Evolutionary conservation across 2,113 vertebrate genomes (phyloP), one percentile per base, ranked within the genome.

Genomic region (Thinocorus orbignyianus): DNA sequence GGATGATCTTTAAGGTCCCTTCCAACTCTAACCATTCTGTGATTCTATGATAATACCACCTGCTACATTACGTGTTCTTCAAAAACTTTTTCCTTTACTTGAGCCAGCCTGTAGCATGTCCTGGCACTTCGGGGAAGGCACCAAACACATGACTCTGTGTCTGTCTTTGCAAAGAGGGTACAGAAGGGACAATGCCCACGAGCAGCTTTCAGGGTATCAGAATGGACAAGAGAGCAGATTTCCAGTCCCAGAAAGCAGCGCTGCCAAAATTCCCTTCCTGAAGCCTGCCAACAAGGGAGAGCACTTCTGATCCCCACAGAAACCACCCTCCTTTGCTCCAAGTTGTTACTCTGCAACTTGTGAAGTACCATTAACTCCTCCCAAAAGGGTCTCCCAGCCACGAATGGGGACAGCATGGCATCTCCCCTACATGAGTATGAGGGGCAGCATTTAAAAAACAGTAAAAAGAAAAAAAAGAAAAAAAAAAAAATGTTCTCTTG

Each of bases 31-130:
- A n/a, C n/a, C n/a, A n/a, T n/a, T n/a, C n/a, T n/a, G n/a, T n/a
- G n/a, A n/a, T n/a, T n/a, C n/a, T n/a, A n/a, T n/a, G n/a, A 41
- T 0, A 76, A 28, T 10, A 22, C 26, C 0, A 4, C 25, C 26
- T 28, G 17, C 41, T 31, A 72, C 26, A 3, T 1, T 13, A 1
- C 4, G 24, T 20, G 72, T 46, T 25, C 71, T 73, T 60, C 24
- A 49, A 25, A 46, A 22, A 9, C 5, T 9, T 82, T 4, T 31
- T 24, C 46, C 58, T 41, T 28, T 62, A 15, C 17, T 48, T 1
- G 1, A 83, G 31, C 37, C 66, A 73, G 49, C 26, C 71, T 35
- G 31, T 24, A 71, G 41, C 64, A 54, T 1, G 22, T 48, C 68
- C 76, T 60, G 80, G 80, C 85, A 54, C 61, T 10, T 10, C 4